These are phyloP conservation scores for Agrochola macilenta DNA, from an alignment of 2,888 invertebrate species.

Conservation along the genomic window DNA sequence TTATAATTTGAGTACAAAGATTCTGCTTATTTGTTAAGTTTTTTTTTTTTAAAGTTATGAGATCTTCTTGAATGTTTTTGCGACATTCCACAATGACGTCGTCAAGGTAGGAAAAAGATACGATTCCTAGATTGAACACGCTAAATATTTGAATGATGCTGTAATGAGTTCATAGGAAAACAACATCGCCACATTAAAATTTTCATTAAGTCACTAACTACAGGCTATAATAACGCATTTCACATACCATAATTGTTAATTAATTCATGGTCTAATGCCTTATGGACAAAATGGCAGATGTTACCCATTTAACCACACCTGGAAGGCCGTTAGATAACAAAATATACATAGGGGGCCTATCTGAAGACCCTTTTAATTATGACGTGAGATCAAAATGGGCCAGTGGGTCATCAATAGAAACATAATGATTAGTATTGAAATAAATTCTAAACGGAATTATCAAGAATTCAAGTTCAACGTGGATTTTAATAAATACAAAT, in stretches of 20 bases:
- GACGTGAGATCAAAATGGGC: background rate
- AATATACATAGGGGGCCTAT: background rate
- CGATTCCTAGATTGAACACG: background rate
- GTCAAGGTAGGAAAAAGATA: background rate
- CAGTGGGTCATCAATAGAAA: background rate
- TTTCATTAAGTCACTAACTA: background rate
- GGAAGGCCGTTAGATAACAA: conserved; percentile 19
- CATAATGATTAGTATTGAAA: background rate
- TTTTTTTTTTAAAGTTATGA: too few relatives aligned
- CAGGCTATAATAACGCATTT: background rate
- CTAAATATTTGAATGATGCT: conserved; percentile 6
- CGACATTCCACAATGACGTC: background rate
- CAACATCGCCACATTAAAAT: conserved; percentile 11
- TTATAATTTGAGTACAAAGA: too few relatives aligned
- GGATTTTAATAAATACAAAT: conserved; percentile 29
- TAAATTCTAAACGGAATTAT: background rate
- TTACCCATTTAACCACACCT: conserved; percentile 13
- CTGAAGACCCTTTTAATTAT: background rate
- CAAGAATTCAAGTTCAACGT: conserved; percentile 26
- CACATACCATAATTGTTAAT: conserved; percentile 2
- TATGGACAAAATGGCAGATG: conserved; percentile 28
- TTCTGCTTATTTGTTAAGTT: too few relatives aligned
- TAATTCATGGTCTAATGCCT: conserved; percentile 36
- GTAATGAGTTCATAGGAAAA: conserved; percentile 1
- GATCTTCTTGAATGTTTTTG: background rate